Evolutionary conservation across 2,888 invertebrate species (phyloP), one percentile per base, ranked within the genome.

Genomic region (Willowsia nigromaculata): DNA sequence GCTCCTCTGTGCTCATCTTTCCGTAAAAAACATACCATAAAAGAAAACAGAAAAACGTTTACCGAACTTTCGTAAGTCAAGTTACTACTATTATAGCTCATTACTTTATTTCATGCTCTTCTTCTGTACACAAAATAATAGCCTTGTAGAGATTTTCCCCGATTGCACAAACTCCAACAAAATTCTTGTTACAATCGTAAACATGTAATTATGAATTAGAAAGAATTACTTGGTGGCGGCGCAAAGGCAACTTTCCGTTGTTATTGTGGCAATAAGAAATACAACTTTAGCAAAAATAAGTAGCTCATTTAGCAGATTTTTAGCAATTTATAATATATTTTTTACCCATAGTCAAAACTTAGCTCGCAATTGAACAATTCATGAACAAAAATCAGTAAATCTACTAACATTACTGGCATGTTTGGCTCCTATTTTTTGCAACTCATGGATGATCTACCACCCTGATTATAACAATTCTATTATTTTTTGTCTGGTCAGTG

Each of bases 1-100:
- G n/a, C n/a, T n/a, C n/a, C 33, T 65, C 25, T 27, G 76, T 76
- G 74, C 76, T 65, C 78, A 86, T 86, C 78, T 78, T 65, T 78
- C 85, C 85, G 78, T 86, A 65, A 50, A 22, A 47, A n/a, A 25
- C 22, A 40, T 6, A 43, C 13, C 22, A 74, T 22, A n/a, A n/a
- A n/a, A n/a, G 43, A 47, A 40, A 40, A 74, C 9, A 22, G 84
- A 50, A 18, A 71, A 84, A 43, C 47, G 40, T 15, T 50, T 81
- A 83, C 47, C 47, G 68, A 83, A 83, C 68, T 65, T n/a, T 84
- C 37, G 71, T 53, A 25, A 83, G 18, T 15, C 33, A 83, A 18
- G 7, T 22, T 68, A 1, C 3, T 3, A 30, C 13, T 13, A 3
- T 27, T 62, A 15, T 27, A 27, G 1, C 25, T 11, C 25, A 27